Evolutionary conservation across 92 coral and sea anemone genomes (phyloP), one percentile per base, ranked within the genome.

Genomic region (Siderastrea radians): DNA sequence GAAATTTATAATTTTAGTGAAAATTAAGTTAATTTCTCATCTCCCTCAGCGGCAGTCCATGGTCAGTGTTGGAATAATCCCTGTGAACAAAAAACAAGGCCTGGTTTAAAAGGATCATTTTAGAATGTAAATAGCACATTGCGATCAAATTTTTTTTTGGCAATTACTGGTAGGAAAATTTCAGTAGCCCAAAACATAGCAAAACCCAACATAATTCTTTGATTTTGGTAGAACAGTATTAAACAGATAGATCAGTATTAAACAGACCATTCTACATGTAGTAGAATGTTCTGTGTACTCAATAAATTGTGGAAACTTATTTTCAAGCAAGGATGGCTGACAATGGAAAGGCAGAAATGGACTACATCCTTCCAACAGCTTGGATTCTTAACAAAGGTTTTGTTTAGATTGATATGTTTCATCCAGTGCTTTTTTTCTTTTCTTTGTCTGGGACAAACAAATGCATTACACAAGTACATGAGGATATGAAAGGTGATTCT

Each of bases 1-100:
- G 45, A 46, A 51, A 43, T 49, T 13, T 67, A 81, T 52, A 47
- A 49, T 49, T 65, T 57, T 47, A 69, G 55, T 52, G 51, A 68
- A 86, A 69, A 19, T 79, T 54, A 51, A 79, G 54, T 61, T 93
- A 93, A 81, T 90, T 93, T 73, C 79, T 58, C 86, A 93, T 93
- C 79, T 93, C 93, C 74, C 88, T 93, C 79, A 93, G 88, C 75
- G 86, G 95, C 74, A 93, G 61, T 57, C 95, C 95, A 82, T 66
- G 93, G 44, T 88, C 92, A 80, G 93, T 72, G 78, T 80, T 84
- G 90, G 87, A 47, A 84, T 89, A 88, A 12, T 85, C 88, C 92
- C 95, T 92, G 95, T 71, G 74, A 88, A 92, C 54, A 77, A 81
- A 79, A 88, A 92, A 84, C 16, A 84, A 73, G 13, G 50, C 62